phyloP scores from a whole-genome alignment of 2,888 invertebrate genomes.

The Xestia c-nigrum region DNA sequence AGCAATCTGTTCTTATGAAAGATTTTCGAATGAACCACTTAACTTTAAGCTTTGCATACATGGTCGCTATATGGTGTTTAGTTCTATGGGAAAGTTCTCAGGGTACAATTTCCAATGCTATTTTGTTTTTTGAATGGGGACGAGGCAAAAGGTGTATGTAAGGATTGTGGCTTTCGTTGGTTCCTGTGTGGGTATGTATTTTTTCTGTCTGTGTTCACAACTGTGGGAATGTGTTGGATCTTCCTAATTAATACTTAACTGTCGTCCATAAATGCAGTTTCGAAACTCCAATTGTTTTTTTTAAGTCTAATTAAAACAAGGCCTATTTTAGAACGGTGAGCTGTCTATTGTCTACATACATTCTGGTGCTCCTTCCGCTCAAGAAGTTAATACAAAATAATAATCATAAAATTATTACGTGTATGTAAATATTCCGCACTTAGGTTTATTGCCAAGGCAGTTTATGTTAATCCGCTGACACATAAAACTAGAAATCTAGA shows the following conservation, averaged over 20 bases:
- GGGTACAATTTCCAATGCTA: neutral
- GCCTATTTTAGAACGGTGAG: neutral
- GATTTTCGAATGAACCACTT: neutral
- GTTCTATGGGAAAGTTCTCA: too few relatives aligned
- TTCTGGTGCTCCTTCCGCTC: neutral
- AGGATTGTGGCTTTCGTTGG: too few relatives aligned
- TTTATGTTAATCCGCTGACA: conserved; percentile 36
- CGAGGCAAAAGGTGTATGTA: too few relatives aligned
- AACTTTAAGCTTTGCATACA: neutral
- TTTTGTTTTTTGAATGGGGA: neutral
- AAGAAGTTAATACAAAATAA: neutral
- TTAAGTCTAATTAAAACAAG: neutral
- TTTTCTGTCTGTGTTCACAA: too few relatives aligned
- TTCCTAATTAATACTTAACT: neutral
- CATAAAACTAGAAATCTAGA: conserved; percentile 47
- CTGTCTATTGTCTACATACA: neutral
- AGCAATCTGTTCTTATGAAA: neutral
- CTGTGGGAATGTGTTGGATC: neutral
- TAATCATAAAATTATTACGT: neutral
- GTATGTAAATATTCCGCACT: conserved; percentile 11
- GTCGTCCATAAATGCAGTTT: neutral
- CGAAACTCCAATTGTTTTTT: neutral
- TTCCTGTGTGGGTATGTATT: too few relatives aligned
- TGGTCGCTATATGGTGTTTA: neutral
- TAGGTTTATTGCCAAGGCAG: neutral